A percentile compares a stretch with the other conserved stretches of the same genome.
Evolutionary conservation across 64 coral and sea anemone genomes (phyloP).

Genomic region (Anthopleura sola): DNA sequence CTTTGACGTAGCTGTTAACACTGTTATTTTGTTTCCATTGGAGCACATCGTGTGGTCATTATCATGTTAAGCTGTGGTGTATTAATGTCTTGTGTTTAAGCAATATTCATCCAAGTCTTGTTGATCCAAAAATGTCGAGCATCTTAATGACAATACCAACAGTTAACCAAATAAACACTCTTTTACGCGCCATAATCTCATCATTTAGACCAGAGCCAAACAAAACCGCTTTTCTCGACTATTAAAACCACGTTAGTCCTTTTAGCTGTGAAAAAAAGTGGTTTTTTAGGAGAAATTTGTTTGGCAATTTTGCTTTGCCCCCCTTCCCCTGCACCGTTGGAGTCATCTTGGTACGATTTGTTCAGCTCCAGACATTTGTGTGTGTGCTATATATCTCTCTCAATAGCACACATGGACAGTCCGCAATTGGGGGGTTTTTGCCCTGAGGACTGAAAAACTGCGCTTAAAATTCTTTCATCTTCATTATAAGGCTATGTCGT

Average conservation of each 20-base stretch:
- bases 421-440: not conserved
- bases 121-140: not conserved
- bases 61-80: conserved; percentile 18
- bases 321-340: not conserved
- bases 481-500: not conserved
- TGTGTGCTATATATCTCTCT: not conserved
- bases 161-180: conserved; percentile 14
- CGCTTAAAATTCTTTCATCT: conserved; percentile 4
- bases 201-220: conserved; percentile 1
- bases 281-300: not conserved
- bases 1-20: conserved; percentile 30
- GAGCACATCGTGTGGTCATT: conserved; percentile 8
- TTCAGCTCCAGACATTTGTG: not conserved
- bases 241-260: not conserved
- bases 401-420: not conserved
- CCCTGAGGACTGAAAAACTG: not conserved
- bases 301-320: not conserved
- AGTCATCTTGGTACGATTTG: not conserved
- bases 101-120: not conserved
- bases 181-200: conserved; percentile 7
- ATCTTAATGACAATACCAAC: conserved; percentile 26
- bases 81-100: conserved; percentile 22
- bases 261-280: not conserved
- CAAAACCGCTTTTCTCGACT: not conserved
- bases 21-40: conserved; percentile 22